phyloP scores from a whole-genome alignment of 2,113 vertebrate genomes.

The Lepisosteus oculatus region DNA sequence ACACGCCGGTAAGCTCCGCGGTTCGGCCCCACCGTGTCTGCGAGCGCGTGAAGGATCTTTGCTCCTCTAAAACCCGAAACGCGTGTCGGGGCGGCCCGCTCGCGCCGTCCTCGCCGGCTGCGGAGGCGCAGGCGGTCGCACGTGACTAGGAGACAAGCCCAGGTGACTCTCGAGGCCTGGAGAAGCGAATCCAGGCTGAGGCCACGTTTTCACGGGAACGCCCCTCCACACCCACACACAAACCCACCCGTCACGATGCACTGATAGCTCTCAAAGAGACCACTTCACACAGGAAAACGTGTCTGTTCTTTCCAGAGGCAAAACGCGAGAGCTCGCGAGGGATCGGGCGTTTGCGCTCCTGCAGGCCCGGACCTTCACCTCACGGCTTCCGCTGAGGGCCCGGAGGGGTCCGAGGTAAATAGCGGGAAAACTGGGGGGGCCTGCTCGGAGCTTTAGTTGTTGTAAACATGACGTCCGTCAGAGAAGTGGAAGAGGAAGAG shows the following conservation, averaged over 20 bases:
- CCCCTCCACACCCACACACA: too few relatives aligned
- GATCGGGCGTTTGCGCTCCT: too few relatives aligned
- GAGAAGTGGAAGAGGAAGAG: too few relatives aligned
- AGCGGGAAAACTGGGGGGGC: too few relatives aligned
- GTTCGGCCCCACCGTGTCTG: neutral
- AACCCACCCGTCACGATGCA: neutral
- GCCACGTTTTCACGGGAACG: slow-evolving; percentile 1
- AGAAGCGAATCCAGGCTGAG: slow-evolving; percentile 11
- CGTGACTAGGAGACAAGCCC: neutral
- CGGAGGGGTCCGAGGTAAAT: too few relatives aligned
- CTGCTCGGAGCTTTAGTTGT: too few relatives aligned
- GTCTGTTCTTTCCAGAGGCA: too few relatives aligned
- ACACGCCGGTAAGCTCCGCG: too few relatives aligned
- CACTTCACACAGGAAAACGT: neutral
- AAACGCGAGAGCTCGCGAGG: too few relatives aligned
- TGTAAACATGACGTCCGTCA: too few relatives aligned
- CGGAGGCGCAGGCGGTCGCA: slow-evolving; percentile 4
- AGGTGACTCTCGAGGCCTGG: neutral
- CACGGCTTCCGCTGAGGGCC: too few relatives aligned
- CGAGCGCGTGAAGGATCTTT: slow-evolving; percentile 18
- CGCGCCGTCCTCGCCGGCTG: slow-evolving; percentile 11
- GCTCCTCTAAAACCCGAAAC: slow-evolving; percentile 8
- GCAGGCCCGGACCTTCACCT: too few relatives aligned
- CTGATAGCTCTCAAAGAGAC: neutral
- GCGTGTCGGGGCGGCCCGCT: neutral